Percentiles rank a stretch among this genome's conserved stretches.
phyloP scores from a whole-genome alignment of 2,113 vertebrate genomes.

The Leptobrachium leishanense region DNA sequence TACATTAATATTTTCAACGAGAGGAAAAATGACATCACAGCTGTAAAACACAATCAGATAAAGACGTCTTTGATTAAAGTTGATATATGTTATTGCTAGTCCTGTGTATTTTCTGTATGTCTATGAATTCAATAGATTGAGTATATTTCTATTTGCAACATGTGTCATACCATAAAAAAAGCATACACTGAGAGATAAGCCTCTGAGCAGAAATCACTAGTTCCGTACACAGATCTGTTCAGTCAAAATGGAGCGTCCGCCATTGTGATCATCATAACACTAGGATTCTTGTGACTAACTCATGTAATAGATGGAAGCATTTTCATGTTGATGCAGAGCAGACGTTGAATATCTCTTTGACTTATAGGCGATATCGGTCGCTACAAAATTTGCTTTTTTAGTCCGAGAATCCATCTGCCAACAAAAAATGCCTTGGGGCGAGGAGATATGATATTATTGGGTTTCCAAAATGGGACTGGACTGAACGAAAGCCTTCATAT shows the following conservation, averaged over 20 bases:
- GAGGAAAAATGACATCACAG: too few species aligned
- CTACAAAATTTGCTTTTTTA: background rate
- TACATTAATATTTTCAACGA: too few species aligned
- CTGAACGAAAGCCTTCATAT: background rate
- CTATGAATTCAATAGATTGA: background rate
- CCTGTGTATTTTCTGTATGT: background rate
- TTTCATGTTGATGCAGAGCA: background rate
- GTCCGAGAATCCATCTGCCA: background rate
- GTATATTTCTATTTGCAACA: background rate
- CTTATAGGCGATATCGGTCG: background rate
- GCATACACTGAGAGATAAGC: too few species aligned
- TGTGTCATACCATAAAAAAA: background rate
- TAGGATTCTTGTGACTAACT: background rate
- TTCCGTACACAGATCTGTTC: background rate
- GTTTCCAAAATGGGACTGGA: constrained; percentile 2
- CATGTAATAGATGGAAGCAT: background rate
- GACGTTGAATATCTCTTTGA: background rate
- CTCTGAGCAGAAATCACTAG: background rate
- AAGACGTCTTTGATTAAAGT: too few species aligned
- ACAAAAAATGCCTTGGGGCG: background rate
- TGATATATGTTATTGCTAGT: background rate
- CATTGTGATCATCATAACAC: background rate
- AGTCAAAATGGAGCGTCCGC: background rate
- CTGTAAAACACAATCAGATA: too few species aligned
- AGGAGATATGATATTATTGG: constrained; percentile 24